Conservation (phyloP, 1,140 invertebrate species). For the Cotesia typhae region DNA sequence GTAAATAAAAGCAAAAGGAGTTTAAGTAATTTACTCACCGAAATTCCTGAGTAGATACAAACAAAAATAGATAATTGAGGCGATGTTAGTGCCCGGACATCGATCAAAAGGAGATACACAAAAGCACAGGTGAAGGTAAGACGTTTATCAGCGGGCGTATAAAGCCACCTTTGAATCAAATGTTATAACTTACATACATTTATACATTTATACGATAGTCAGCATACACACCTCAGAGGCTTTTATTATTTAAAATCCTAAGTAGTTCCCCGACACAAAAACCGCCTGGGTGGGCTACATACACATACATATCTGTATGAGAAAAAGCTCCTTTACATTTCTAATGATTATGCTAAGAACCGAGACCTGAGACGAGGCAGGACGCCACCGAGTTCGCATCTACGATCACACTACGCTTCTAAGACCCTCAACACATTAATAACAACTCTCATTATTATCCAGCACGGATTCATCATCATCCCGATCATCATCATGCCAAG, state of each 20-base stretch:
- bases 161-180: neutral
- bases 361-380: neutral
- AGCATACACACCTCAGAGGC: too few relatives aligned
- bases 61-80: conserved; percentile 2
- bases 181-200: too few relatives aligned
- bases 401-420: too few relatives aligned
- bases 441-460: neutral
- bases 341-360: conserved; percentile 3
- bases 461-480: neutral
- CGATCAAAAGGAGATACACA: conserved; percentile 6
- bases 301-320: neutral
- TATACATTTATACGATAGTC: too few relatives aligned
- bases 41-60: neutral
- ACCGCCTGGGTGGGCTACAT: neutral
- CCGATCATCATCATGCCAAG: neutral
- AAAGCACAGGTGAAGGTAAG: conserved; percentile 14
- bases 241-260: neutral
- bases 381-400: too few relatives aligned
- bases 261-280: conserved; percentile 4
- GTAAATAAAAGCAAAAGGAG: too few relatives aligned
- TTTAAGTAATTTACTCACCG: neutral
- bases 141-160: conserved; percentile 10
- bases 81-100: neutral
- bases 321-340: conserved; percentile 2
- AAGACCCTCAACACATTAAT: neutral